Evolutionary conservation across 2,113 vertebrate species (phyloP).

Genomic region (Oreamnos americanus): DNA sequence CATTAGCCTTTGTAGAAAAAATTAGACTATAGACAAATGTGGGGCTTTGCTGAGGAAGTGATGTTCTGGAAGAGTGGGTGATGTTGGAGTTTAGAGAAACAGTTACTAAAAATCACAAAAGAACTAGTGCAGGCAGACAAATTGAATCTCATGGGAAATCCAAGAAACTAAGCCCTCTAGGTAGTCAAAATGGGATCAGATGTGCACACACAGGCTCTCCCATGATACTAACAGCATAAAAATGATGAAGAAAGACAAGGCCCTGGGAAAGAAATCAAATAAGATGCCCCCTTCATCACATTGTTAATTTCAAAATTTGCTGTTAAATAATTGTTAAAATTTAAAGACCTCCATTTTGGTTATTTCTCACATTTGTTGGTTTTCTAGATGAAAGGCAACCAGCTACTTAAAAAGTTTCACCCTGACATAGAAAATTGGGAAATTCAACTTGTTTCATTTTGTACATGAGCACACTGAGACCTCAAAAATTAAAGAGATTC

Average conservation of each 20-base stretch:
- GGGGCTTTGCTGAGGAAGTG: neutral
- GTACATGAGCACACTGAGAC: neutral
- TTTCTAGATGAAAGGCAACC: neutral
- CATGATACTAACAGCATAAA: neutral
- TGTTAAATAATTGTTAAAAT: neutral
- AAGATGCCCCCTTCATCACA: neutral
- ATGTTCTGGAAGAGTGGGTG: neutral
- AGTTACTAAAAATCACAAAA: neutral
- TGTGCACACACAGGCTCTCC: fast-evolving
- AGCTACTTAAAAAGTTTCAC: neutral
- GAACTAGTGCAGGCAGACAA: neutral
- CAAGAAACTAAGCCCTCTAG: neutral
- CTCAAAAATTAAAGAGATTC: neutral
- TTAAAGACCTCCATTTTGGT: neutral
- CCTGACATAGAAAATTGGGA: neutral
- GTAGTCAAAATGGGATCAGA: neutral
- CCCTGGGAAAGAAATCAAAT: neutral
- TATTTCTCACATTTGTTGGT: neutral
- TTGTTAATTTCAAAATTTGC: neutral
- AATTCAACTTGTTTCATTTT: neutral
- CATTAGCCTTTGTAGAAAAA: neutral
- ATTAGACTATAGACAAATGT: neutral
- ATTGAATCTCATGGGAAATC: neutral
- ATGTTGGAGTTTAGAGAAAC: neutral
- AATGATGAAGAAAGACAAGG: neutral